phyloP scores from a whole-genome alignment of 1,140 invertebrate species.

The Hyles euphorbiae region DNA sequence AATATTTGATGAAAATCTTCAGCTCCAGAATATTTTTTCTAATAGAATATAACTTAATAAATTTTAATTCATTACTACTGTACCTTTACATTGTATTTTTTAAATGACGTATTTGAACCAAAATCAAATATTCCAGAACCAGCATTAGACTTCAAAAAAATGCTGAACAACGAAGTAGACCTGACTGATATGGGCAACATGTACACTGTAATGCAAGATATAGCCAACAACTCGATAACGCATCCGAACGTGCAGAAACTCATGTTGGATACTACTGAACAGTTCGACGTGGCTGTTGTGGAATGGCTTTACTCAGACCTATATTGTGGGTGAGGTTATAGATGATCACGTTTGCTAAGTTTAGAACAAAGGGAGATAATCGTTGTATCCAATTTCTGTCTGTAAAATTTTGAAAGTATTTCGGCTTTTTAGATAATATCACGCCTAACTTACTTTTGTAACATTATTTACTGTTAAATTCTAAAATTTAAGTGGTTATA shows the following conservation, averaged over 20 bases:
- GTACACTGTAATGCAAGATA: constrained; percentile 11
- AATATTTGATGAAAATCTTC: no score
- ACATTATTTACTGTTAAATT: no score
- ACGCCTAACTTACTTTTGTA: no score
- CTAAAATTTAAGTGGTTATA: no score
- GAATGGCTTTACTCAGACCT: constrained; percentile 34
- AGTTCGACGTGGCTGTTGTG: constrained; percentile 25
- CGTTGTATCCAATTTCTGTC: neutral
- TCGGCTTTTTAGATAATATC: no score
- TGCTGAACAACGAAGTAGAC: constrained; percentile 16
- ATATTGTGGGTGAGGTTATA: constrained; percentile 23
- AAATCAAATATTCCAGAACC: constrained; percentile 10
- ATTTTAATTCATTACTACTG: no score
- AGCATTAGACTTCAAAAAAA: constrained; percentile 16
- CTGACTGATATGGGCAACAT: constrained; percentile 14
- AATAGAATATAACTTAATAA: no score
- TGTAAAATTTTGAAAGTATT: neutral
- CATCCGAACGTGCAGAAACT: constrained; percentile 25
- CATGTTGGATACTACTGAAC: constrained; percentile 16
- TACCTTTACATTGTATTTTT: no score
- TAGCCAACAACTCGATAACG: constrained; percentile 12
- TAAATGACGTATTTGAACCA: neutral
- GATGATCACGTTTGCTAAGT: neutral
- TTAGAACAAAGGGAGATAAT: neutral
- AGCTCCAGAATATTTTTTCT: no score